A percentile compares a stretch with the other conserved stretches of the same genome.
phyloP scores from a whole-genome alignment of 2,888 invertebrate species.

The Sylvicola fuscatus region DNA sequence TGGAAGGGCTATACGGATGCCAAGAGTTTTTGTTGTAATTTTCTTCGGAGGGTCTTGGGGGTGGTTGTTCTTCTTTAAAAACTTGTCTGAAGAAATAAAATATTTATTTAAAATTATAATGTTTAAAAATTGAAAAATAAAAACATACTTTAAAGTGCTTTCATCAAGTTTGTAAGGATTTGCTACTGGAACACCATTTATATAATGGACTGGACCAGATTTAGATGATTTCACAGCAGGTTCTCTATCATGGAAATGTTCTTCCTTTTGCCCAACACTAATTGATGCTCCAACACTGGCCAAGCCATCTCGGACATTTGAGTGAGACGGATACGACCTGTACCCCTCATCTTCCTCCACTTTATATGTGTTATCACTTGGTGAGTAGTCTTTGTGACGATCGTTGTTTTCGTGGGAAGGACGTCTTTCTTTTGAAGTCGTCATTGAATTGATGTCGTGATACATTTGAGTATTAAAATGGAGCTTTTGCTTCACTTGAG shows the following conservation, averaged over 20 bases:
- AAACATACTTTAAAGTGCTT: too few relatives aligned
- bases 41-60: too few relatives aligned
- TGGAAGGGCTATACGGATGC: too few relatives aligned
- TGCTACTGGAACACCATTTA: conserved; percentile 30
- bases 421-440: conserved; percentile 13
- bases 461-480: conserved; percentile 24
- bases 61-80: too few relatives aligned
- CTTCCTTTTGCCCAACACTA: conserved; percentile 4
- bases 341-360: conserved; percentile 1
- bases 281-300: conserved; percentile 5
- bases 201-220: conserved; percentile 13
- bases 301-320: neutral
- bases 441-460: conserved; percentile 23
- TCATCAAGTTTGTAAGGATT: conserved; percentile 30
- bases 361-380: too few relatives aligned
- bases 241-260: conserved; percentile 2
- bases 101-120: too few relatives aligned
- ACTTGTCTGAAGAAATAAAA: too few relatives aligned
- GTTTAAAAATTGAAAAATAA: too few relatives aligned
- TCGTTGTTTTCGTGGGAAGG: neutral
- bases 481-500: conserved; percentile 12
- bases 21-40: too few relatives aligned
- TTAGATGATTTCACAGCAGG: conserved; percentile 1
- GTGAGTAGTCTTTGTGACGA: too few relatives aligned
- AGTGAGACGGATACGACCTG: neutral